Base-by-base conservation (phyloP, 2,888 invertebrate genomes). In the Drosophila formosana region DNA sequence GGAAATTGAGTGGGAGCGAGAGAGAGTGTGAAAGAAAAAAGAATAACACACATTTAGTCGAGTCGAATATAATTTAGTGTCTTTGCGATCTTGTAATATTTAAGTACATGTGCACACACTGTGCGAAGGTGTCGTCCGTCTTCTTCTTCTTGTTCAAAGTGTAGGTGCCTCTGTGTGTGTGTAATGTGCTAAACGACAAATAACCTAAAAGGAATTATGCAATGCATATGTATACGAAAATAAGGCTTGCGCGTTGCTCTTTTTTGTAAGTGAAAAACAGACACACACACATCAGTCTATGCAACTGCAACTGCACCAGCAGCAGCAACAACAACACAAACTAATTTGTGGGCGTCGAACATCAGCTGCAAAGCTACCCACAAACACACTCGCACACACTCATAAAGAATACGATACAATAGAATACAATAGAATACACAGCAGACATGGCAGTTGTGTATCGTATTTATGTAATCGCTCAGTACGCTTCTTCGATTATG, bases 151-250 rank as follows among this genome's bases (percentile, higher is more conserved):
- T 37, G 3, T 37, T 37, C 60, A 37, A 50, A 32, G 47, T 66
- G 49, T 58, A 34, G 47, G 32, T 61, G 30, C 18, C 34, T 45
- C n/a, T 58, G 1, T 41, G 23, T 34, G 46, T 28, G 13, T 49
- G 47, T 37, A 47, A 80, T 77, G 66, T 73, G 76, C 61, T 76
- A 69, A 74, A 77, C 41, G 18, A 6, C 70, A 65, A 78, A 68
- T 80, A 81, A 78, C 82, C 80, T 78, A 71, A 78, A 81, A 84
- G 68, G 63, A 75, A 75, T 81, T 81, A 81, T 81, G 81, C 81
- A 81, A 80, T 83, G 80, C 49, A 67, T 72, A 11, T 72, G 49
- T 7, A 30, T 30, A 18, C 18, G 18, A 65, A 57, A 57, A 67
- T 67, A 66, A 72, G 72, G 62, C 68, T 68, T 73, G 43, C 8